Conservation (phyloP, 2,113 vertebrate genomes). For the Vulpes vulpes region DNA sequence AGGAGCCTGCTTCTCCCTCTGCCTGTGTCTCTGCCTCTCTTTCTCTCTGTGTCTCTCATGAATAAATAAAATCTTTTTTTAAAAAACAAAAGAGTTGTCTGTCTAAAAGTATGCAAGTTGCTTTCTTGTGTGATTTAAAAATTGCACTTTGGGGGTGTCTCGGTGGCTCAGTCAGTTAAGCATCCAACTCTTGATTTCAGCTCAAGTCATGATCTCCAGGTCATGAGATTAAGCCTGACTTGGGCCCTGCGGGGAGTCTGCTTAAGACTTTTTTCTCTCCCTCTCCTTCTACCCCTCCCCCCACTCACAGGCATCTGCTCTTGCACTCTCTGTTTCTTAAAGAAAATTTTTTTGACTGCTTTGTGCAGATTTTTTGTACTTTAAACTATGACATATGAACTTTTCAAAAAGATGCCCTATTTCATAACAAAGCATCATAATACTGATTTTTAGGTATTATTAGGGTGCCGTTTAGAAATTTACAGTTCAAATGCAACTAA, state of each 20-base stretch:
- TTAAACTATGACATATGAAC: not conserved
- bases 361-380: conserved; percentile 47
- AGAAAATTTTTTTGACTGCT: not conserved
- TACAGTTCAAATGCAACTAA: conserved; percentile 1
- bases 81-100: not conserved
- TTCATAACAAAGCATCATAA: conserved; percentile 28
- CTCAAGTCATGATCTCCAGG: not conserved
- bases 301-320: not conserved
- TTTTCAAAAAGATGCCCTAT: not conserved
- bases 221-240: not conserved
- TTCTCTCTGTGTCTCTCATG: no score
- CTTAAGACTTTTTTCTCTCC: not conserved
- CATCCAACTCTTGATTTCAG: not conserved
- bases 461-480: conserved; percentile 36
- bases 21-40: no score
- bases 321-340: not conserved
- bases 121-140: conserved; percentile 45
- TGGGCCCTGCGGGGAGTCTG: not conserved
- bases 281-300: not conserved
- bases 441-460: conserved; percentile 54
- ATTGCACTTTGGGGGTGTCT: not conserved
- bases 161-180: not conserved
- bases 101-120: not conserved
- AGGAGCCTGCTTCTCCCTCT: no score
- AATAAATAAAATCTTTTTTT: no score